Conservation (phyloP, 2,797 vertebrate genomes). For the Anguilla anguilla region DNA sequence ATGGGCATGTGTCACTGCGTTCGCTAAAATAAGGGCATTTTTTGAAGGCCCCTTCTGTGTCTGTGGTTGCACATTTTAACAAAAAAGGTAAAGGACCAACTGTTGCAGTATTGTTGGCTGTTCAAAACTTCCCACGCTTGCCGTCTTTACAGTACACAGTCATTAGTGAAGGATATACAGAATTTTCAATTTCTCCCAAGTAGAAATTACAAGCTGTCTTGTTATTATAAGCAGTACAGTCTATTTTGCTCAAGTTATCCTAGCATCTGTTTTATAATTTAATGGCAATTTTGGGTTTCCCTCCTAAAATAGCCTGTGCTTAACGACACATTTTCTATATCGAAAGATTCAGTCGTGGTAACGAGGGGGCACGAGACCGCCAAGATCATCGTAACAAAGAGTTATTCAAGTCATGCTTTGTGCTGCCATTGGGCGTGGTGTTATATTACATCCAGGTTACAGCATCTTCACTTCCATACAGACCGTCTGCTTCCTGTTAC, state of each 20-base stretch:
- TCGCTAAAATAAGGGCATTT: not conserved
- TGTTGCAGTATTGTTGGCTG: not conserved
- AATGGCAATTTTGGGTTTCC: not conserved
- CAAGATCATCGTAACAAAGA: not conserved
- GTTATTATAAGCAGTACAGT: not conserved
- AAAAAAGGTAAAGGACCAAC: not conserved
- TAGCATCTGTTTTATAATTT: not conserved
- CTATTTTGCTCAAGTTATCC: not conserved
- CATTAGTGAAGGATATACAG: not conserved
- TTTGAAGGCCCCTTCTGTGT: not conserved
- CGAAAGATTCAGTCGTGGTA: not conserved
- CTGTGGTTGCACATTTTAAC: not conserved
- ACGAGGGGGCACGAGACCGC: not conserved
- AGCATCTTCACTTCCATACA: not conserved
- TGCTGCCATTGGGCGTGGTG: not conserved
- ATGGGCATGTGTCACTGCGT: not conserved
- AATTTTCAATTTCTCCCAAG: not conserved
- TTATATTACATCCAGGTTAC: not conserved
- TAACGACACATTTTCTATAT: not conserved
- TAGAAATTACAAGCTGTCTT: not conserved
- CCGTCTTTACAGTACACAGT: not conserved
- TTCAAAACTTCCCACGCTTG: not conserved
- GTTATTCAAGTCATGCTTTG: not conserved
- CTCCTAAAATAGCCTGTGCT: too few species aligned
- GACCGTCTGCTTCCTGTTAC: not conserved